Base-by-base conservation (phyloP, 2,888 invertebrate genomes). In the Prosopocoilus inquinatus region DNA sequence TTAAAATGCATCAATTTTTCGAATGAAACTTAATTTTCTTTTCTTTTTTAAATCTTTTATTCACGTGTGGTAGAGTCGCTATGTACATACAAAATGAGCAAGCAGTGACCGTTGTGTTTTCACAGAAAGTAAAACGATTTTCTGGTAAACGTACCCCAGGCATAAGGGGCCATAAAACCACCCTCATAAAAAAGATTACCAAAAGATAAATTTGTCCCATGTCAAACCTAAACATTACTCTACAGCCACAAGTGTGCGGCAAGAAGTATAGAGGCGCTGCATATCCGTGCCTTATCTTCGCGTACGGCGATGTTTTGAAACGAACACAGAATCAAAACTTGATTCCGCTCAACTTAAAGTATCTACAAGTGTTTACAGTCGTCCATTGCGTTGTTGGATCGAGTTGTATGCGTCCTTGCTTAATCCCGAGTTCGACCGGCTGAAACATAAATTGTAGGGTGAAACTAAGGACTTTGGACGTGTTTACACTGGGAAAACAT, bases 321-420 rank as follows among this genome's bases (percentile, higher is more conserved):
- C 48, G 12, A 9, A 39, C 47, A 53, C 11, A 34, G 15, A 47
- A 69, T 71, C 74, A 63, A 75, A 72, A 74, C 71, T 73, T 35
- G 47, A 57, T 70, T 74, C 71, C 66, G 50, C 64, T 64, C 64
- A 71, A 68, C 70, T 72, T 67, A 68, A 72, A 71, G 68, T 68
- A 72, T 74, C 74, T 68, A 75, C 75, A 75, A 75, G 75, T 75
- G 75, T 73, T 73, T 72, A 63, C 65, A 67, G 69, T 67, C 48
- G 72, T 55, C 68, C 75, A 68, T 60, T 50, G 46, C 58, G 49
- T 60, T 55, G 33, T 67, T 35, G 32, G 20, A 33, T 33, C 41
- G 39, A 47, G 48, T 28, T 48, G 68, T 69, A 72, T 73, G 69
- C 68, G 70, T 60, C 64, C 54, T 4, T 41, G 20, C 20, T 45